Conservation (phyloP, 92 coral and sea anemone species). For the Paragorgia papillata region DNA sequence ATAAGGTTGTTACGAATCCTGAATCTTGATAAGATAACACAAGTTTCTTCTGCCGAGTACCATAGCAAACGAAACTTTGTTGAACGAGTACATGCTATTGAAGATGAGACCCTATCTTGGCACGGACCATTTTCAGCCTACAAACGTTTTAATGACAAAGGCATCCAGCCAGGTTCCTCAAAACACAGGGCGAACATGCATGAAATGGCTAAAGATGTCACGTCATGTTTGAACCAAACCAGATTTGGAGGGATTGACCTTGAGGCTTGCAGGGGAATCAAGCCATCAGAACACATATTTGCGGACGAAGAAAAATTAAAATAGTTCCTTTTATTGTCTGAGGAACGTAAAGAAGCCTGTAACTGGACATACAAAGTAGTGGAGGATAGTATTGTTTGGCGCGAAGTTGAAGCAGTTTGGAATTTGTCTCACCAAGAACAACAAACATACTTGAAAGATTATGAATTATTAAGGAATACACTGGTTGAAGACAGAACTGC, state of each 20-base stretch:
- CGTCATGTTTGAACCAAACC: constrained; percentile 20
- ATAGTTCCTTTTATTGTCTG: too few species aligned
- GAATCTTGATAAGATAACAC: constrained; percentile 4
- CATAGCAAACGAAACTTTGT: constrained; percentile 28
- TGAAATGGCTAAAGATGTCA: constrained; percentile 26
- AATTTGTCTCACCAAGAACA: constrained; percentile 3
- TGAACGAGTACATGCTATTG: constrained; percentile 18
- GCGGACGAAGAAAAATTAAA: constrained; percentile 15
- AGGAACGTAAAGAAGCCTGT: too few species aligned
- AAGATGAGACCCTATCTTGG: constrained; percentile 23
- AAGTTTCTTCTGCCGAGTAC: neutral
- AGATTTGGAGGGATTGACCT: constrained; percentile 23
- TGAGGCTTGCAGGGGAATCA: constrained; percentile 24
- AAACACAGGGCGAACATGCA: constrained; percentile 16
- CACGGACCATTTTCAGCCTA: constrained; percentile 17
- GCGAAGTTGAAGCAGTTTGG: constrained; percentile 25
- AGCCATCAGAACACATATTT: constrained; percentile 23
- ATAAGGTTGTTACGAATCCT: neutral
- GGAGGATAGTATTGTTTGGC: constrained; percentile 3
- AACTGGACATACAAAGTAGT: neutral
- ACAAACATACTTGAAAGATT: constrained; percentile 12
- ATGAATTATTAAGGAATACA: neutral
- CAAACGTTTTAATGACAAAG: neutral
- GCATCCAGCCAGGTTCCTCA: constrained; percentile 21
- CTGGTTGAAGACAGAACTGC: constrained; percentile 18